Conservation (phyloP, 1,140 invertebrate genomes). For the Agrypnia vestita region DNA sequence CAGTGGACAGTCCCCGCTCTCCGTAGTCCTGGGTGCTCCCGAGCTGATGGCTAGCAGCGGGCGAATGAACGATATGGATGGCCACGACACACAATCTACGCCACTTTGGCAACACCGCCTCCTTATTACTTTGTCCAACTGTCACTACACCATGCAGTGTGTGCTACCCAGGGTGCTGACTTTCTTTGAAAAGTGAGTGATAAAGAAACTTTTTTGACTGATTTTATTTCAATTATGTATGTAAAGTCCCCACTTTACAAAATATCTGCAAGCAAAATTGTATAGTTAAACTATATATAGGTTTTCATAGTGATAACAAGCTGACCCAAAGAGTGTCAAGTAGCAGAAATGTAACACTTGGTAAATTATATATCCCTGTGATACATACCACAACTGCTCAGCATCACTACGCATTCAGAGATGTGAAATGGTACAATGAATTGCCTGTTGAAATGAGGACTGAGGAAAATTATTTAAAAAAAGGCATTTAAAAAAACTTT, state of each 20-base stretch:
- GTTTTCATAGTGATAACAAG: background rate
- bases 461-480: too few species aligned
- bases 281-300: conserved; percentile 5
- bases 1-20: conserved; percentile 62
- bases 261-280: background rate
- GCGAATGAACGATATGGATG: conserved; percentile 64
- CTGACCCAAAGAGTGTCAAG: too few species aligned
- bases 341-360: too few species aligned
- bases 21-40: conserved; percentile 68
- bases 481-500: too few species aligned
- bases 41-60: conserved; percentile 52
- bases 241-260: too few species aligned
- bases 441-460: too few species aligned
- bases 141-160: conserved; percentile 84
- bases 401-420: too few species aligned
- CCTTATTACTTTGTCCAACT: conserved; percentile 92
- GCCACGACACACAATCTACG: conserved; percentile 71
- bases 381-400: too few species aligned
- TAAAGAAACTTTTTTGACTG: background rate
- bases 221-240: too few species aligned
- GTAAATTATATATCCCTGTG: too few species aligned
- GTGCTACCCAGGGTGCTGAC: conserved; percentile 82
- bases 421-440: too few species aligned
- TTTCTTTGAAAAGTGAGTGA: conserved; percentile 72
- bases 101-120: conserved; percentile 86